Conservation (phyloP, 2,113 vertebrate species). For the Daubentonia madagascariensis region DNA sequence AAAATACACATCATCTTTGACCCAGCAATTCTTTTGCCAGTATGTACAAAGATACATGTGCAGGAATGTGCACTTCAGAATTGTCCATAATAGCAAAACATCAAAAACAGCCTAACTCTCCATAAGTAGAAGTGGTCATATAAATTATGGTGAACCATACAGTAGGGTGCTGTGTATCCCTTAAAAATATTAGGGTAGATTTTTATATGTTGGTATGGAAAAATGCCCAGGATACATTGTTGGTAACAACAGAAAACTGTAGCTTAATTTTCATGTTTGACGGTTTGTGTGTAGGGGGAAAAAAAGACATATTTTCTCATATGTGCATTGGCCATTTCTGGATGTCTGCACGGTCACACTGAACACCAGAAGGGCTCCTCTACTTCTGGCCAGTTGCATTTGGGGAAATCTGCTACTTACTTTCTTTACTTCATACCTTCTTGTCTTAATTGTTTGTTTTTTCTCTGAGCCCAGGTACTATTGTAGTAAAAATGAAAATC, state of each 20-base stretch:
- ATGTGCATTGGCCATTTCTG: neutral
- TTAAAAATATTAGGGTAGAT: accelerated
- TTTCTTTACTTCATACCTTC: too few species aligned
- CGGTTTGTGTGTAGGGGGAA: too few species aligned
- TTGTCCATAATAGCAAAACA: too few species aligned
- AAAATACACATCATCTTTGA: neutral
- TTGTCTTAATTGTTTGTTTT: too few species aligned
- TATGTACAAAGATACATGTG: too few species aligned
- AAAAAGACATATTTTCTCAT: neutral
- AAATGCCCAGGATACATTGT: neutral
- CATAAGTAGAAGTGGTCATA: neutral
- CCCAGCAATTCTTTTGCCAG: neutral
- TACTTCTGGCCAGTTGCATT: neutral
- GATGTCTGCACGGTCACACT: accelerated
- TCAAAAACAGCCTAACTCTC: neutral
- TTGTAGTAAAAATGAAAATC: neutral
- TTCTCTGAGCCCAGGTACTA: too few species aligned
- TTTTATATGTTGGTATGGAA: too few species aligned
- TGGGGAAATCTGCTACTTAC: neutral
- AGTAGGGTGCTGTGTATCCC: neutral
- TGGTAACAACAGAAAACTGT: neutral
- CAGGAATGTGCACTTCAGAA: neutral
- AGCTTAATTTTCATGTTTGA: neutral
- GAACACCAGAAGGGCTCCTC: accelerated
- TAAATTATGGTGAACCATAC: too few species aligned